Evolutionary conservation across 2,797 vertebrate species (phyloP).

Genomic region (Hydrolagus colliei): DNA sequence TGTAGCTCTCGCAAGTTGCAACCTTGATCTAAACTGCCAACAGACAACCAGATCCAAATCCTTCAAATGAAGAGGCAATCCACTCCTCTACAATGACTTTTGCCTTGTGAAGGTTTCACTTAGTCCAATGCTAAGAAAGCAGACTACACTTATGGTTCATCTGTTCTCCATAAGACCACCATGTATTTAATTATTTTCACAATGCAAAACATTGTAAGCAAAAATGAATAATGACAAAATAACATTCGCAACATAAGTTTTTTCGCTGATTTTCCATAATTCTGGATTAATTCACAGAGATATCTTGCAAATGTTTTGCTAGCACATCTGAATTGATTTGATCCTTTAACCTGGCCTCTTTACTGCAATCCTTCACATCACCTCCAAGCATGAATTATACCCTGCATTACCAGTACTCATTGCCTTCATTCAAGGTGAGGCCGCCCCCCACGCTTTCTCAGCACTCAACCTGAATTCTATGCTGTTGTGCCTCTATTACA

Average conservation of each 20-base stretch:
- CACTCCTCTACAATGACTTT: background rate
- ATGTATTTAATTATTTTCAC: background rate
- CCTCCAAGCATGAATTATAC: background rate
- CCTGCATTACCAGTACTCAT: background rate
- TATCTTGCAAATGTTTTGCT: background rate
- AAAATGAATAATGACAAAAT: background rate
- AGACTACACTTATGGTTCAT: background rate
- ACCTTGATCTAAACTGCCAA: background rate
- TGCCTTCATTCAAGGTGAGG: background rate
- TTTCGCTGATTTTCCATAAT: background rate
- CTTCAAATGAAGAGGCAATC: background rate
- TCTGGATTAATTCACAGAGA: background rate
- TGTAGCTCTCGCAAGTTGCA: background rate
- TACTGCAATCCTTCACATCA: background rate
- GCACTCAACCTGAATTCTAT: no score
- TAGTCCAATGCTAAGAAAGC: background rate
- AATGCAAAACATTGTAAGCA: background rate
- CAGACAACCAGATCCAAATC: background rate
- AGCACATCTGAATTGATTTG: background rate
- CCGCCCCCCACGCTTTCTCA: no score
- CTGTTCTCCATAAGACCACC: background rate
- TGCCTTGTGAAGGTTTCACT: background rate
- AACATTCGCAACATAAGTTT: background rate
- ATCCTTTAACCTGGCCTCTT: background rate
- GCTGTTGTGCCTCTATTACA: no score